Evolutionary conservation across 2,888 invertebrate genomes (phyloP), one percentile per base, ranked within the genome.

Genomic region (Eremobia ochroleuca): DNA sequence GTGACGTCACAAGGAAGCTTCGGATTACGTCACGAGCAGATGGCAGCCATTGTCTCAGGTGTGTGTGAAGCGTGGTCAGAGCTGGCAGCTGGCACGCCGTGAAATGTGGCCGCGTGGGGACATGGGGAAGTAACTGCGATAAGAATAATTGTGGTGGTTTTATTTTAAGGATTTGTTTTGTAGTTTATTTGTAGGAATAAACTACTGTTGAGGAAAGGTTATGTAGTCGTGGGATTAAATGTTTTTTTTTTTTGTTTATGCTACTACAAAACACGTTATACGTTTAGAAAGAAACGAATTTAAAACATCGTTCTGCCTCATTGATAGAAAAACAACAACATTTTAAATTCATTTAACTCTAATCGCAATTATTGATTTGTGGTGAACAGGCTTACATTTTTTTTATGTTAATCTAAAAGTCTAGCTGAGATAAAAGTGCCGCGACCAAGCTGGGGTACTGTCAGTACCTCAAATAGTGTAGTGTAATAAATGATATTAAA

Each of bases 61-160:
- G 87, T 89, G 87, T 86, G 87, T 86, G 85, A 85, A 87, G 77
- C 88, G 91, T 82, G 91, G 91, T 91, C 86, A 86, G 86, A 64
- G 43, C 62, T 79, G 82, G 85, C 80, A 64, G 43, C 62, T 79
- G 82, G 85, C 80, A 61, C 71, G 73, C 74, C 79, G 82, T 82
- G 83, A 85, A 83, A 82, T 77, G 80, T 82, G 81, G 83, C 81
- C 76, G 76, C 80, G 40, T 37, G 9, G 76, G 79, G 86, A 77
- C 34, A 73, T 21, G n/a, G 37, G 5, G n/a, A 40, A 73, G 59
- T 74, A 66, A 67, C 82, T 46, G 46, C 46, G 66, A 84, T 81
- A 83, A 84, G 72, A 83, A 76, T 80, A 84, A 76, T 76, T 83
- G 59, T 62, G 55, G 31, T 37, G 1, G 62, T 61, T 81, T 76